Conservation (phyloP, 2,797 vertebrate species). For the Falco cherrug region DNA sequence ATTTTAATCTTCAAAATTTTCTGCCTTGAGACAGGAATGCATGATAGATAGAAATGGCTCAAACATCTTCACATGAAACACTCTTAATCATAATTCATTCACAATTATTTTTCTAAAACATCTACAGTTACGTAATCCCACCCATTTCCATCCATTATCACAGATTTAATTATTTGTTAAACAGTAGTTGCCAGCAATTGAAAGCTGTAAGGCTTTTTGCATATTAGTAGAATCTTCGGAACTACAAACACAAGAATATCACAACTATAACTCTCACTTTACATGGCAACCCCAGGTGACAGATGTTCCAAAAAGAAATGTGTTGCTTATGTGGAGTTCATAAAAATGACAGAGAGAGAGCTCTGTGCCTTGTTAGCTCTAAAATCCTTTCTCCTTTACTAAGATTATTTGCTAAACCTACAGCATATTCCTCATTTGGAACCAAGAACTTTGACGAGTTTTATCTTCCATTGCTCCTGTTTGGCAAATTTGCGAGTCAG, state of each 20-base stretch:
- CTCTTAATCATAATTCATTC: constrained; percentile 83
- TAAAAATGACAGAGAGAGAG: constrained; percentile 50
- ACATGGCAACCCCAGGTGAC: constrained; percentile 76
- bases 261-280: constrained; percentile 71
- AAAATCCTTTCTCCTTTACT: constrained; percentile 40
- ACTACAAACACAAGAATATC: constrained; percentile 73
- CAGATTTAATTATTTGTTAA: constrained; percentile 79
- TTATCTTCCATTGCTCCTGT: constrained; percentile 23
- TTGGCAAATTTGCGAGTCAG: constrained; percentile 36
- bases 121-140: constrained; percentile 81
- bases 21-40: constrained; percentile 96
- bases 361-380: constrained; percentile 18
- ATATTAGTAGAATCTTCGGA: constrained; percentile 77
- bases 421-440: constrained; percentile 49
- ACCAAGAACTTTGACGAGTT: constrained; percentile 29
- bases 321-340: constrained; percentile 60
- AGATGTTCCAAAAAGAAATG: constrained; percentile 56
- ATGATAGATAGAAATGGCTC: constrained; percentile 96
- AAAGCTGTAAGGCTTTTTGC: constrained; percentile 80
- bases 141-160: constrained; percentile 81
- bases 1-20: constrained; percentile 91
- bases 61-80: constrained; percentile 93
- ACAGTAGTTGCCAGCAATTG: constrained; percentile 82
- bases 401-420: constrained; percentile 27
- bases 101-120: constrained; percentile 80